phyloP scores from a whole-genome alignment of 2,113 vertebrate species.

The Microcebus jonahi region DNA sequence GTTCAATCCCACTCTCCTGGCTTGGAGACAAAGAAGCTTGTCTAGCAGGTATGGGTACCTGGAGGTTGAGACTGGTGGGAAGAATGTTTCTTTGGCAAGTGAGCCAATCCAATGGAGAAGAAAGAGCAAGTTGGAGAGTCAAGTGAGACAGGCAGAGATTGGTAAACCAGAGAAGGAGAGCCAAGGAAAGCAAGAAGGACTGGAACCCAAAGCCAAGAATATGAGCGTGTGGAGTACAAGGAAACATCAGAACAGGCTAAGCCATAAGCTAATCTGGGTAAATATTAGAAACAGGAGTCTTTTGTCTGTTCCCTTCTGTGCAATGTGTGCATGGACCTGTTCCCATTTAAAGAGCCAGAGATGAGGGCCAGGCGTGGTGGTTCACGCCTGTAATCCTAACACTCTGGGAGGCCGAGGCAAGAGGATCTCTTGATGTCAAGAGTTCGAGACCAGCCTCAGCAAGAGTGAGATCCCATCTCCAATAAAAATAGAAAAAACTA shows the following conservation, averaged over 20 bases:
- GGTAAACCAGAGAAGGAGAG: constrained; percentile 24
- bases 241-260: background rate
- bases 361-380: background rate
- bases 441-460: too few relatives aligned
- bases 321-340: background rate
- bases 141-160: constrained; percentile 25
- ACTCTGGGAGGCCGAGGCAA: too few relatives aligned
- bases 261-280: background rate
- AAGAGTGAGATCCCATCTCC: too few relatives aligned
- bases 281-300: background rate
- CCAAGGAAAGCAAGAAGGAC: constrained; percentile 23
- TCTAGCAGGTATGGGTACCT: background rate
- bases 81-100: constrained; percentile 18
- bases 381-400: too few relatives aligned
- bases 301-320: background rate
- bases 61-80: background rate
- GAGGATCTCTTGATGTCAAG: too few relatives aligned
- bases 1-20: background rate
- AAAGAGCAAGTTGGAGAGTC: background rate
- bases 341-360: background rate
- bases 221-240: background rate
- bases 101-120: background rate
- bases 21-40: background rate
- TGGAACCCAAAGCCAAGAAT: background rate
- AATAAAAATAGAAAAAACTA: too few relatives aligned